Evolutionary conservation across 2,113 vertebrate species (phyloP).

Genomic region (Raja brachyura): DNA sequence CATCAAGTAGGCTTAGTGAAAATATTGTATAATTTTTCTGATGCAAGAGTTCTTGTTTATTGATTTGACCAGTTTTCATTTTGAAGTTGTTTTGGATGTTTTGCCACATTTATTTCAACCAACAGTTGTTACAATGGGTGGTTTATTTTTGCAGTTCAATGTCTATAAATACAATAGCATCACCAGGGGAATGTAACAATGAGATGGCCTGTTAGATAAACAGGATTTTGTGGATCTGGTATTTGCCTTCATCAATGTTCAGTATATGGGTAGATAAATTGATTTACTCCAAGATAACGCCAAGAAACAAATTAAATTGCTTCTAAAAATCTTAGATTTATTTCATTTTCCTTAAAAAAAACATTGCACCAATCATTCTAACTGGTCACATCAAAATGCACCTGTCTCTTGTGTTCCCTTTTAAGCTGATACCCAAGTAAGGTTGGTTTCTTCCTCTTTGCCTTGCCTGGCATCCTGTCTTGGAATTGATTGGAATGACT

Average conservation of each 20-base stretch:
- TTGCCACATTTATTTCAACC: background rate
- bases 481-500: background rate
- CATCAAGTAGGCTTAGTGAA: background rate
- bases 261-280: background rate
- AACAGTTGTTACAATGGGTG: background rate
- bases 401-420: background rate
- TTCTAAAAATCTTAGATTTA: background rate
- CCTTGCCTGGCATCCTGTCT: background rate
- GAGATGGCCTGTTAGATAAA: background rate
- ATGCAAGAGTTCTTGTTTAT: background rate
- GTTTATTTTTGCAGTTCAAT: background rate
- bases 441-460: background rate
- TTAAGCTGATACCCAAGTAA: background rate
- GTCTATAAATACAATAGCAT: background rate
- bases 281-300: background rate
- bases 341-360: background rate
- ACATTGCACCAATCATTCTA: background rate
- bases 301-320: background rate
- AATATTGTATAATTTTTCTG: background rate
- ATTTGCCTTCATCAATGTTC: background rate
- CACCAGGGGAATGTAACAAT: background rate
- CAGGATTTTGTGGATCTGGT: background rate
- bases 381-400: no score
- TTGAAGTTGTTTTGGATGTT: background rate
- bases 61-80: background rate